phyloP scores from a whole-genome alignment of 2,888 invertebrate species.

The Azorinus chamasolen region DNA sequence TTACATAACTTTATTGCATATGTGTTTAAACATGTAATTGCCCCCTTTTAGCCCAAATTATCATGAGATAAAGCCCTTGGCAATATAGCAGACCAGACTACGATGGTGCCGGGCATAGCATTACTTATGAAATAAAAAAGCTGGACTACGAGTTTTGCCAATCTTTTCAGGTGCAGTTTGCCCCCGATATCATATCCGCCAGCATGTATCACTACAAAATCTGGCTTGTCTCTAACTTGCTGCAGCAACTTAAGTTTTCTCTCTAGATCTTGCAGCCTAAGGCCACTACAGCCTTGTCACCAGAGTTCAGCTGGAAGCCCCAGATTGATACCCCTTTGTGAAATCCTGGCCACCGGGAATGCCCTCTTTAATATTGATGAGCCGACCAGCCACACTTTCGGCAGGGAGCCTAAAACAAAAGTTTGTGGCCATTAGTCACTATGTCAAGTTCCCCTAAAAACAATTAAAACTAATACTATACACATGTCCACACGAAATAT shows the following conservation, averaged over 20 bases:
- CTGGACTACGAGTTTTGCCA: too few species aligned
- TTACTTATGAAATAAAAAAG: too few species aligned
- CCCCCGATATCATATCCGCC: conserved; percentile 5
- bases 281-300: conserved; percentile 8
- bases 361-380: not conserved
- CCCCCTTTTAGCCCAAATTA: too few species aligned
- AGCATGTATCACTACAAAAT: not conserved
- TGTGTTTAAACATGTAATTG: too few species aligned
- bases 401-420: not conserved
- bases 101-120: too few species aligned
- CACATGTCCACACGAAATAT: too few species aligned
- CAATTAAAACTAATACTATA: too few species aligned
- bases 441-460: too few species aligned
- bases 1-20: too few species aligned
- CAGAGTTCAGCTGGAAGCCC: not conserved
- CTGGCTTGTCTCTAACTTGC: not conserved
- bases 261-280: not conserved
- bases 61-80: too few species aligned
- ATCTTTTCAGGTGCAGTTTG: not conserved
- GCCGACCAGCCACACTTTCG: not conserved
- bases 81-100: too few species aligned
- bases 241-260: not conserved
- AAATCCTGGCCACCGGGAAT: not conserved
- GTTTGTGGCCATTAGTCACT: not conserved
- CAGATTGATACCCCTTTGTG: too few species aligned